phyloP scores from a whole-genome alignment of 2,797 vertebrate genomes.

The Catharus ustulatus region DNA sequence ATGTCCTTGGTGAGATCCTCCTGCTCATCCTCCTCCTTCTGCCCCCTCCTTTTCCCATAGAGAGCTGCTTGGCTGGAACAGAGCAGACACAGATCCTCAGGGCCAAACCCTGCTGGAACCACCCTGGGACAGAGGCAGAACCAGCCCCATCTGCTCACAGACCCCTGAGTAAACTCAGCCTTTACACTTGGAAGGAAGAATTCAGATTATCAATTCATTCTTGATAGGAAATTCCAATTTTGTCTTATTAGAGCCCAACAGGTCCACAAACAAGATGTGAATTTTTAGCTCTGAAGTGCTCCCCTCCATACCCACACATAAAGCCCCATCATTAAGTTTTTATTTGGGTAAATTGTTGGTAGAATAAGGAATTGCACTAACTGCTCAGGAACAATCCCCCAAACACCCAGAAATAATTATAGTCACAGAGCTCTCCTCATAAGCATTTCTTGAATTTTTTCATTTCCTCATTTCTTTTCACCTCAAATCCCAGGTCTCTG shows the following conservation, averaged over 20 bases:
- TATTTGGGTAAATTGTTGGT: neutral
- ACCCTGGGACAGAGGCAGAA: neutral
- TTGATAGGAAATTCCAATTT: neutral
- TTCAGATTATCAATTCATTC: neutral
- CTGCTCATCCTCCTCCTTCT: constrained; percentile 93
- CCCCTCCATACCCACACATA: neutral
- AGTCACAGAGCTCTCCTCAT: neutral
- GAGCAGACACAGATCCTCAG: neutral
- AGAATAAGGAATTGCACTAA: neutral
- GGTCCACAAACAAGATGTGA: neutral
- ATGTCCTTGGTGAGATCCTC: constrained; percentile 96
- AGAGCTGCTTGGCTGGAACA: constrained; percentile 84
- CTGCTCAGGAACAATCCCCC: neutral
- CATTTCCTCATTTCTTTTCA: neutral
- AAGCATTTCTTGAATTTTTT: neutral
- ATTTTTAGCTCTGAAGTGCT: neutral
- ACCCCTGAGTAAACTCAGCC: neutral
- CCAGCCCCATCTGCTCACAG: neutral
- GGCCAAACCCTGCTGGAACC: neutral
- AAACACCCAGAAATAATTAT: neutral
- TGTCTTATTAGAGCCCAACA: neutral
- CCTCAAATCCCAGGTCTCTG: neutral
- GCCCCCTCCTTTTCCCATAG: constrained; percentile 90
- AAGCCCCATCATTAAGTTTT: neutral
- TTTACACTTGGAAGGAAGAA: neutral